Evolutionary conservation across 1,140 invertebrate genomes (phyloP).

Genomic region (Nasonia longicornis): DNA sequence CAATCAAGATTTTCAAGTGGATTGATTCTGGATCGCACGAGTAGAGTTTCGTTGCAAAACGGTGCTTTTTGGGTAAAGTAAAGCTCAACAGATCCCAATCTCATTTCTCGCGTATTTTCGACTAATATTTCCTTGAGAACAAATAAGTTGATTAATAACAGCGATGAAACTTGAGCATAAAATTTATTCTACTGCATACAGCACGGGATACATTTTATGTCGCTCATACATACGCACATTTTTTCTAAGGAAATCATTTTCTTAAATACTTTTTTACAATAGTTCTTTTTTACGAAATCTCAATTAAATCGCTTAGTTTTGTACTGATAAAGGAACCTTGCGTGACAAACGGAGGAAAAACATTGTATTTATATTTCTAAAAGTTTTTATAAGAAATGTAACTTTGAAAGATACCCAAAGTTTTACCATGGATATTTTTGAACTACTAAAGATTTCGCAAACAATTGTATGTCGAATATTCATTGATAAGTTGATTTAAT

Average conservation of each 20-base stretch:
- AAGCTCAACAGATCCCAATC: constrained; percentile 7
- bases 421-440: constrained; percentile 18
- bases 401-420: not conserved
- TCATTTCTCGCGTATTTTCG: constrained; percentile 20
- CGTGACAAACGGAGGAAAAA: not conserved
- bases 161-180: not conserved
- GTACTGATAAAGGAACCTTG: not conserved
- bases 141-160: not conserved
- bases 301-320: not conserved
- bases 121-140: constrained; percentile 10
- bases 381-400: constrained; percentile 36
- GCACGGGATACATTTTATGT: not conserved
- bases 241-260: not conserved
- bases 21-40: constrained; percentile 37
- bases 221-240: not conserved
- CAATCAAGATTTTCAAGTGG: not conserved
- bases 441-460: constrained; percentile 32
- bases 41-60: constrained; percentile 9
- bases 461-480: constrained; percentile 39
- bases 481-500: constrained; percentile 21
- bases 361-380: constrained; percentile 41
- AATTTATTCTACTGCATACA: not conserved
- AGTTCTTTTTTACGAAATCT: not conserved
- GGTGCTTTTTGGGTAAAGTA: constrained; percentile 14
- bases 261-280: not conserved